Evolutionary conservation across 2,113 vertebrate genomes (phyloP), one percentile per base, ranked within the genome.

Genomic region (Hiodon tergisus): DNA sequence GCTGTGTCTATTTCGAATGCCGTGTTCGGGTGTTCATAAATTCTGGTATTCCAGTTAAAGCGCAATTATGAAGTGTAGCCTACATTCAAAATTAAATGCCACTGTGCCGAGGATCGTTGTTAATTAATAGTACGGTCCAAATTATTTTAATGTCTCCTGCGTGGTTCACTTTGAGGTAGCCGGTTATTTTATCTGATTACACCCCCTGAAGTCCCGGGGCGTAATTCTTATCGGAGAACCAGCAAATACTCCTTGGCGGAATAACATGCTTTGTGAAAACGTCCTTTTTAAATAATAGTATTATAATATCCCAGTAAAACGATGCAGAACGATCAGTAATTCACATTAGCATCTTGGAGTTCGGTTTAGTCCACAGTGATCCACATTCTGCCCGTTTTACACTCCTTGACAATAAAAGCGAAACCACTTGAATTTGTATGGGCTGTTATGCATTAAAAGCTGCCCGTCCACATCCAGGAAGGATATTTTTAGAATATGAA

Each of bases 1-100:
- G 84, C 16, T 58, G 69, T 83, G 75, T 81, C 71, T 86, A 82
- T 83, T 78, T 67, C 84, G 77, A 82, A 66, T 81, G 79, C 85
- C 54, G 52, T 57, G 5, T 61, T 60, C 63, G 31, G 57, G 65
- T 31, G 48, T 4, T 66, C 62, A 58, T 72, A 71, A 66, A 66
- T 67, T 69, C 80, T 82, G 83, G 74, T 76, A 81, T 83, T 80
- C 74, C 79, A 79, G 81, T 81, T 78, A 65, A 14, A n/a, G 60
- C 54, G 69, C 83, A 74, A 80, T 81, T 82, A 81, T 79, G 85
- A 88, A 87, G 66, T 14, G 66, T 70, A 48, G 61, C 65, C 13
- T 7, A 11, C 7, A 50, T 47, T 51, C 31, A 31, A 31, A 31
- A 1, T 31, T 31, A 31, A 31, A 31, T 31, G 2, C 31, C 31